Evolutionary conservation across 2,888 invertebrate genomes (phyloP), one percentile per base, ranked within the genome.

Genomic region (Theodoxus fluviatilis): DNA sequence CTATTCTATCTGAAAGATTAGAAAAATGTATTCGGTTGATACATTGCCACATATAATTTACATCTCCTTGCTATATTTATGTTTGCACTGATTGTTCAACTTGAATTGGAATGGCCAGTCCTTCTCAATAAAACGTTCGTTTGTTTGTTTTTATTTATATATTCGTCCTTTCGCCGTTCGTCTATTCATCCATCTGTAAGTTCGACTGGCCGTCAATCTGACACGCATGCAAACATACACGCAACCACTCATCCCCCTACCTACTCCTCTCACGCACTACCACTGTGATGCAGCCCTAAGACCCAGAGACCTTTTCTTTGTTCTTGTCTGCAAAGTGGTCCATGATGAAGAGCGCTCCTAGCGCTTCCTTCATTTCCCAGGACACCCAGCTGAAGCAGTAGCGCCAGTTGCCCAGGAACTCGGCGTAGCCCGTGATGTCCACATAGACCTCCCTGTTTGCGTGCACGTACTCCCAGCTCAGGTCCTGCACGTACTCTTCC

Each of bases 401-500:
- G 15, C 73, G 49, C 75, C 76, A 79, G 0, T 76, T 76, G 0
- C 82, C 83, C 28, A 72, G 76, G 74, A 84, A 84, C 22, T 74
- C 71, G 15, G 74, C 68, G 6, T 47, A 52, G 1, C 82, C 80
- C 40, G 74, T 75, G 15, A 78, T 67, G 63, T 81, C 81, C 22
- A 77, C 77, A 69, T 77, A 81, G 66, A 82, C 78, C 66, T 80
- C 76, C 25, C 82, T 73, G 71, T 80, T 81, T 57, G 81, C 82
- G 68, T 83, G 82, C 0, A 81, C 75, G 71, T 84, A 89, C 61
- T 87, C 85, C 73, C 86, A 84, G 1, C 90, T 89, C 70, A 91
- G 83, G 76, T 90, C 90, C 3, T 90, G 90, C 22, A 90, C 83
- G 81, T 90, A 91, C 52, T 86, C 84, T 33, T 88, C 85, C 7